Base-by-base conservation (phyloP, 2,888 invertebrate genomes). In the Taphrorychus bicolor region DNA sequence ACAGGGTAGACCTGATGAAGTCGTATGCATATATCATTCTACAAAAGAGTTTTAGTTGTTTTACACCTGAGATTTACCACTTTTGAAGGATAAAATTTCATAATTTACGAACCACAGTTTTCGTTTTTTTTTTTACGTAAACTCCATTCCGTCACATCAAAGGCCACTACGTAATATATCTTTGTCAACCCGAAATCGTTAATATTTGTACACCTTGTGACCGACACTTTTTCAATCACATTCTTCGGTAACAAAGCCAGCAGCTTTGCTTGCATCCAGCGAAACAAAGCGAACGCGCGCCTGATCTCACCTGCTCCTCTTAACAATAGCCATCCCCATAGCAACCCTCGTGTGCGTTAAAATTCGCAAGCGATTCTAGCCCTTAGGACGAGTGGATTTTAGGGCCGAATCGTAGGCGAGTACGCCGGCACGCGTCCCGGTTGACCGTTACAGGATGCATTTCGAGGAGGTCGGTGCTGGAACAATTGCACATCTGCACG, bases 371-470 rank as follows among this genome's bases (percentile, higher is more conserved):
- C 65, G 54, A 76, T 70, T 70, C 42, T 71, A 59, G 63, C 51
- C 75, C 71, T 56, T 77, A 76, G 19, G 53, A 11, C 5, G 16
- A 5, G n/a, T 5, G 3, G 21, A 49, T 18, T 59, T 68, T 72
- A 64, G 70, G 69, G 45, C 42, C 45, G 32, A 59, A 57, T 54
- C 57, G 68, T 61, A 51, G 67, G 73, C 69, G 73, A 72, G 73
- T 74, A 75, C 51, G 59, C 69, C 74, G 78, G 79, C 79, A 79
- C 79, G 79, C 79, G 79, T 74, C 77, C 73, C 72, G 67, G 75
- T 77, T 79, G 79, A 79, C 79, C 79, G 79, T 79, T 79, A 78
- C 77, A 75, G 76, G 76, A 76, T 76, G 74, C 76, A 76, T 76
- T 73, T 74, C 71, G 71, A 68, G 64, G 66, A 40, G 22, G 60